Base-by-base conservation (phyloP, 2,888 invertebrate species). In the Eilema depressum region DNA sequence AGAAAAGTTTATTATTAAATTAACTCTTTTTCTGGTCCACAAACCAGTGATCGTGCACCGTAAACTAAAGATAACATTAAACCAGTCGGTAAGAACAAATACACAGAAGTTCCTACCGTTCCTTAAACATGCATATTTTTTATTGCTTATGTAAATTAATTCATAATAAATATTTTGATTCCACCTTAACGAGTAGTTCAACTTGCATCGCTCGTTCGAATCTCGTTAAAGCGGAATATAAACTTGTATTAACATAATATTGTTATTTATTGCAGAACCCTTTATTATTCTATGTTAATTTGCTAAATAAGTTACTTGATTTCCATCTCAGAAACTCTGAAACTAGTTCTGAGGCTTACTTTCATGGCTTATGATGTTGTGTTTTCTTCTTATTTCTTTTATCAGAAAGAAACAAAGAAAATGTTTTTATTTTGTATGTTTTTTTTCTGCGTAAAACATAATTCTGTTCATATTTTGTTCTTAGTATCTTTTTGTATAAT, bases 111-210 rank as follows among this genome's bases (percentile, higher is more conserved):
- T 76, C 71, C 68, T 79, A 69, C 74, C 74, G 75, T 76, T 83
- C 85, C 83, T 83, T 82, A 83, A 86, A 86, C 86, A 88, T 90
- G 89, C 89, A 91, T 91, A 91, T 90, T 89, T 89, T 83, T 85
- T 86, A 82, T 88, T 91, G 87, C 86, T 93, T 93, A 93, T 93
- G 92, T 91, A 93, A 94, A 94, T 93, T 87, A 89, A 93, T 93
- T 92, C 93, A 92, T 92, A 93, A 91, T 92, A 93, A 92, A 93
- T 93, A 94, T 94, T 93, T 92, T 93, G 92, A 92, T 92, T 91
- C 87, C 87, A 89, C 87, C 87, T 88, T 93, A 93, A 93, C 93
- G 91, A 93, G 92, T 91, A 90, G 91, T 90, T 89, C 86, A 86
- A 89, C 87, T 87, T 83, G 86, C 82, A 88, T 87, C 87, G 87